A percentile compares a stretch with the other conserved stretches of the same genome.
Evolutionary conservation across 2,113 vertebrate species (phyloP).

Genomic region (Vidua macroura): DNA sequence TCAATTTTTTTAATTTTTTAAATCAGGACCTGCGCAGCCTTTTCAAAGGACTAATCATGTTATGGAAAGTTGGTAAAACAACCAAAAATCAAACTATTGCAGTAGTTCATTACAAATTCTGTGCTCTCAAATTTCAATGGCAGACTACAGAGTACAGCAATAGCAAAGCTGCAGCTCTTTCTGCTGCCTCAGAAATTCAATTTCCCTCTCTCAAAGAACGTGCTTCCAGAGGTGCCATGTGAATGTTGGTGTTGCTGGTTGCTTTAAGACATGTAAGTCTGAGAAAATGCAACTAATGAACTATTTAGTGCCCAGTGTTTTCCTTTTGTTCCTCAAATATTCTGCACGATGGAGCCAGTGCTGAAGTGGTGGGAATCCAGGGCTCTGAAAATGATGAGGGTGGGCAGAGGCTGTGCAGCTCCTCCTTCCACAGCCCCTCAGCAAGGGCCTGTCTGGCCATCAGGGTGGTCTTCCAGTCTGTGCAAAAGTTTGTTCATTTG

Average conservation of each 20-base stretch:
- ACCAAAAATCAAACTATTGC: not conserved
- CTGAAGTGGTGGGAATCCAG: not conserved
- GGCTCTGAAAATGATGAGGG: not conserved
- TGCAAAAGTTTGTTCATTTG: not conserved
- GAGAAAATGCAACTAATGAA: not conserved
- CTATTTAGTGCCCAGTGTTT: not conserved
- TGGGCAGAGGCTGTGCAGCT: not conserved
- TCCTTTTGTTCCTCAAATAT: not conserved
- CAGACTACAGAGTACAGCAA: not conserved
- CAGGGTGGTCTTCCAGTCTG: not conserved
- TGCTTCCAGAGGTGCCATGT: not conserved
- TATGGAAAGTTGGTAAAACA: not conserved
- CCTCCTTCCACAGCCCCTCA: not conserved
- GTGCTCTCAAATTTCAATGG: not conserved
- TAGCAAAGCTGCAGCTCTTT: not conserved
- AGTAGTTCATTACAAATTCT: not conserved
- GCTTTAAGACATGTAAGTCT: not conserved
- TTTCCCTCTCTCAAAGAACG: not conserved
- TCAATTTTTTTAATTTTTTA: not conserved
- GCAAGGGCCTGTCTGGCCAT: not conserved
- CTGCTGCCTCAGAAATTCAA: not conserved
- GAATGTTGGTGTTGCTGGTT: not conserved
- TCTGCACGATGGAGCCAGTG: not conserved
- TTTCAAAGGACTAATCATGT: not conserved
- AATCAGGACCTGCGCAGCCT: not conserved